These are phyloP conservation scores for Harpalus rufipes DNA, from an alignment of 2,888 invertebrate species.

Conservation along the genomic window DNA sequence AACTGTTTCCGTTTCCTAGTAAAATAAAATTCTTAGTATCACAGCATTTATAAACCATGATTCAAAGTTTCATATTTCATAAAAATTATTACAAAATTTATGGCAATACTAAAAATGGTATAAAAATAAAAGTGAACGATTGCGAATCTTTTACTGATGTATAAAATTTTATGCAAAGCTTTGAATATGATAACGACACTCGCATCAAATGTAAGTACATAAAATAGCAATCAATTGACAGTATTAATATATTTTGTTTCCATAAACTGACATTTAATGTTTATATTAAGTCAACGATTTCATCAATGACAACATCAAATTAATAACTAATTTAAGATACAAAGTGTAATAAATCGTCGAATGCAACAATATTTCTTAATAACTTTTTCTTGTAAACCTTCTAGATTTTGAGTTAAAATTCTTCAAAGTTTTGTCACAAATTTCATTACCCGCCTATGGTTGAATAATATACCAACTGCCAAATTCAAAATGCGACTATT, in stretches of 20 bases:
- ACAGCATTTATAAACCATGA: constrained; percentile 14
- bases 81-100: constrained; percentile 1
- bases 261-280: not conserved
- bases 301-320: too few relatives aligned
- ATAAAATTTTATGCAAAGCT: constrained; percentile 1
- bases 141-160: not conserved
- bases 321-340: too few relatives aligned
- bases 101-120: not conserved
- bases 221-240: not conserved
- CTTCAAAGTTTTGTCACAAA: too few relatives aligned
- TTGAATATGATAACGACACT: not conserved
- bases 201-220: not conserved
- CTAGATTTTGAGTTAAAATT: too few relatives aligned
- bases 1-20: constrained; percentile 15
- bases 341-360: too few relatives aligned
- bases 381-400: too few relatives aligned
- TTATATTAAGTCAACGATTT: too few relatives aligned
- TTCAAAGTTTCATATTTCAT: constrained; percentile 24
- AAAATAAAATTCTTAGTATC: not conserved
- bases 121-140: not conserved
- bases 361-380: too few relatives aligned
- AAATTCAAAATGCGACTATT: too few relatives aligned
- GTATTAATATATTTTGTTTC: not conserved
- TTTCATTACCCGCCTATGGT: too few relatives aligned
- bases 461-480: too few relatives aligned